Base-by-base conservation (phyloP, 2,797 vertebrate genomes). In the Molossus molossus region DNA sequence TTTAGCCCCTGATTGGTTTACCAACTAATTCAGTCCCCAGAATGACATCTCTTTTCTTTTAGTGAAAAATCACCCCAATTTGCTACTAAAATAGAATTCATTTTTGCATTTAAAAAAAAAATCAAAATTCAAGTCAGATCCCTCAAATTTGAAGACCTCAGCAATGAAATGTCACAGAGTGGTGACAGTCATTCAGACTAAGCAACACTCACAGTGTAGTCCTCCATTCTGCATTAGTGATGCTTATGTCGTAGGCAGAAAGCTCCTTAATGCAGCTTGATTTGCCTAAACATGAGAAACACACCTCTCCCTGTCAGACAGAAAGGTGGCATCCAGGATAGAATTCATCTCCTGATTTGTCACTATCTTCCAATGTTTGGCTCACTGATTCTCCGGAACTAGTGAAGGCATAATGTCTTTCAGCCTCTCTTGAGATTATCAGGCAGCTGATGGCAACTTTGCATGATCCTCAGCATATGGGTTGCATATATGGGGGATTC, bases 101-200 rank as follows among this genome's bases (percentile, higher is more conserved):
- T 33, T 50, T 91, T 94, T 93, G 33, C 70, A 70, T 55, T 62
- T 50, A 86, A 88, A 88, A 50, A 45, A 65, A 14, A 70, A 33
- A 72, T 80, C 40, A 69, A 86, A 67, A 92, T 73, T 67, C 75
- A 65, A 87, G 57, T 87, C 9, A 70, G 14, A 2, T 29, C 57
- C 58, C 69, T 95, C 69, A 88, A 67, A 58, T 60, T 85, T 55
- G 33, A 93, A 93, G 77, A 79, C 40, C 60, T 95, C 55, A 67
- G 57, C 33, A 29, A 29, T 27, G 48, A 70, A 37, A 77, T 23
- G 20, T 88, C 85, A 55, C 29, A 2, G 1, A 12, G 40, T 1
- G 48, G 67, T 60, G 79, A 83, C 2, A 60, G 23, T 40, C 8
- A 1, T 85, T 67, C 29, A 70, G 48, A 72, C 1, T 25, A 33